These are phyloP conservation scores for Drosophila birchii DNA, from an alignment of 2,888 invertebrate species.

Conservation along the genomic window DNA sequence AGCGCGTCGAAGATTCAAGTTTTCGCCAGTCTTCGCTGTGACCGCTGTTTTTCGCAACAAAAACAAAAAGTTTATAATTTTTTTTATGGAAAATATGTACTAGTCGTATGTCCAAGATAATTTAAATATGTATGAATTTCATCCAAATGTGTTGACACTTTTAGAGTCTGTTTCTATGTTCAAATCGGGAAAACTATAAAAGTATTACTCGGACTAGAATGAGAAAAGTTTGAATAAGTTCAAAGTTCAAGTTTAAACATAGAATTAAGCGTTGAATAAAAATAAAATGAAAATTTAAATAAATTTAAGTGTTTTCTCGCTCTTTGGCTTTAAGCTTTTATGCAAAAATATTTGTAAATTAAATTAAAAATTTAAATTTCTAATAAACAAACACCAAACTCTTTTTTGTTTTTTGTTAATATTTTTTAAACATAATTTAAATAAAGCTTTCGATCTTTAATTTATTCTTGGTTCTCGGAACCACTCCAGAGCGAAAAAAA, in stretches of 20 bases:
- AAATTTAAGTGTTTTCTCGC: no score
- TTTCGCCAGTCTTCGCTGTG: slow-evolving; percentile 37
- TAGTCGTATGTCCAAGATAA: neutral
- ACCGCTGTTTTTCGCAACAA: neutral
- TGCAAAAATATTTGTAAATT: neutral
- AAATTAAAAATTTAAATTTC: neutral
- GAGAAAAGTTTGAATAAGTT: no score
- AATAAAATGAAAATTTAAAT: no score
- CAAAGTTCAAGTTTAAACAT: no score
- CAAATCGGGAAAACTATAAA: no score
- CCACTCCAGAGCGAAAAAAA: neutral
- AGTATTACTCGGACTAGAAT: no score
- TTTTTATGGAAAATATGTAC: neutral
- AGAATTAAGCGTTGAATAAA: no score
- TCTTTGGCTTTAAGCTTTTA: neutral
- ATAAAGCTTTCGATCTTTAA: neutral
- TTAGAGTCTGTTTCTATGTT: neutral
- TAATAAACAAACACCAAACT: neutral
- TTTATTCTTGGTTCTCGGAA: slow-evolving; percentile 10
- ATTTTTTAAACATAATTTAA: neutral
- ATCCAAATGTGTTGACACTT: neutral
- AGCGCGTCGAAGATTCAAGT: slow-evolving; percentile 2
- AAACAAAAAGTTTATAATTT: neutral
- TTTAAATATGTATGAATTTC: neutral
- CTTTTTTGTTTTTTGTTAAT: neutral